Evolutionary conservation across 1,140 invertebrate genomes (phyloP).

Genomic region (Hycleus phaleratus): DNA sequence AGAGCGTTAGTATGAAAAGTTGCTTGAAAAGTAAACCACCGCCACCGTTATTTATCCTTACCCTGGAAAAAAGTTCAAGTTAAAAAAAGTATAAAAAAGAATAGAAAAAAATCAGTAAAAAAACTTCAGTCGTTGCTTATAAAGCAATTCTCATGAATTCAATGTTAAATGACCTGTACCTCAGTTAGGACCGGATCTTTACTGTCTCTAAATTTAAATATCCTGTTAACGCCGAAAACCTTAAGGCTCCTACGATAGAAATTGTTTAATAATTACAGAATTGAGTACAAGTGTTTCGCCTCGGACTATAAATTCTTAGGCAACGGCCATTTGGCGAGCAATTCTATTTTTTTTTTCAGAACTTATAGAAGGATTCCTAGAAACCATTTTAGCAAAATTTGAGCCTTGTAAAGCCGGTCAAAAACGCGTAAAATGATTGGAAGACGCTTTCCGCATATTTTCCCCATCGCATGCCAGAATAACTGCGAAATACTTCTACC

Average conservation of each 20-base stretch:
- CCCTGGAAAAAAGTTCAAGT: conserved; percentile 4
- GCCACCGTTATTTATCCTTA: background rate
- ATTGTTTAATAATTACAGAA: conserved; percentile 6
- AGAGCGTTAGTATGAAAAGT: no score
- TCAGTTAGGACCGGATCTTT: conserved; percentile 24
- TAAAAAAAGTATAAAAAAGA: background rate
- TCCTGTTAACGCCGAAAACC: conserved; percentile 35
- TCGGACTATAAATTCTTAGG: no score
- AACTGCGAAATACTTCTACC: no score
- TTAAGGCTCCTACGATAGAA: conserved; percentile 37
- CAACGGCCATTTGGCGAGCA: no score
- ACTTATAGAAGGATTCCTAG: no score
- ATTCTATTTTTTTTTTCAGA: no score
- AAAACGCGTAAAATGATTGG: no score
- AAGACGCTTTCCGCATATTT: no score
- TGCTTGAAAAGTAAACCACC: background rate
- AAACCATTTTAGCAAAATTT: no score
- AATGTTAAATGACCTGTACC: conserved; percentile 24
- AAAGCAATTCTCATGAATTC: background rate
- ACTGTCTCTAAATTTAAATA: conserved; percentile 36
- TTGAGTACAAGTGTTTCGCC: background rate
- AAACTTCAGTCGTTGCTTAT: background rate
- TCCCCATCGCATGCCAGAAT: no score
- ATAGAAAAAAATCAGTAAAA: background rate
- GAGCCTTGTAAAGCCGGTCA: no score